These are phyloP conservation scores for Drosophila atripex DNA, from an alignment of 2,888 invertebrate species.

Conservation along the genomic window DNA sequence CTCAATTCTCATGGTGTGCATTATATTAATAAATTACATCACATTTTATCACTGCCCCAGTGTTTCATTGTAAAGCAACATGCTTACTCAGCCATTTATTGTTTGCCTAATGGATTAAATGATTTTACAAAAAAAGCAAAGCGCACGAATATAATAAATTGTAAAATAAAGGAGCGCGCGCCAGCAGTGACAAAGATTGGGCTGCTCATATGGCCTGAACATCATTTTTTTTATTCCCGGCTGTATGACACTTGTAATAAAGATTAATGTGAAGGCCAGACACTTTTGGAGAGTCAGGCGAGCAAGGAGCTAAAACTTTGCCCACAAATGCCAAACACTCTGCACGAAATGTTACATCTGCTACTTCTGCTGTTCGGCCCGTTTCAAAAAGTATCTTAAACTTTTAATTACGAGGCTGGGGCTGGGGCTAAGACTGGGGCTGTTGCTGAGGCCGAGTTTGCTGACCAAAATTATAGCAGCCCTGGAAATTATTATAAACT, in stretches of 20 bases:
- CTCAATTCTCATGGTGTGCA: conserved; percentile 39
- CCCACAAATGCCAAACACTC: conserved; percentile 52
- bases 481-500: conserved; percentile 72
- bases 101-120: conserved; percentile 79
- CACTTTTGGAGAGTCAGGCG: conserved; percentile 8
- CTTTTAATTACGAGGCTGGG: conserved; percentile 69
- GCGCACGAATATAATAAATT: conserved; percentile 71
- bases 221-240: conserved; percentile 14
- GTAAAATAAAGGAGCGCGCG: conserved; percentile 63
- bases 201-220: conserved; percentile 51
- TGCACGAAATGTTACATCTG: conserved; percentile 53
- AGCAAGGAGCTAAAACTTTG: conserved; percentile 49
- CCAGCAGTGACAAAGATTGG: conserved; percentile 71
- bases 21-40: conserved; percentile 75
- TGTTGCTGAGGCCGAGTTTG: conserved; percentile 4
- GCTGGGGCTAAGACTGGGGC: background rate
- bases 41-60: conserved; percentile 67
- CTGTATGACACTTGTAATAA: conserved; percentile 74
- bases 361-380: conserved; percentile 32
- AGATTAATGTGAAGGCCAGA: conserved; percentile 67
- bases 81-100: conserved; percentile 79
- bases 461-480: conserved; percentile 56
- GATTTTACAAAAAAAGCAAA: conserved; percentile 69
- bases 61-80: conserved; percentile 75
- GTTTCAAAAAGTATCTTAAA: conserved; percentile 75